These are phyloP conservation scores for Microtus oregoni DNA, from an alignment of 2,113 vertebrate genomes.

Conservation along the genomic window DNA sequence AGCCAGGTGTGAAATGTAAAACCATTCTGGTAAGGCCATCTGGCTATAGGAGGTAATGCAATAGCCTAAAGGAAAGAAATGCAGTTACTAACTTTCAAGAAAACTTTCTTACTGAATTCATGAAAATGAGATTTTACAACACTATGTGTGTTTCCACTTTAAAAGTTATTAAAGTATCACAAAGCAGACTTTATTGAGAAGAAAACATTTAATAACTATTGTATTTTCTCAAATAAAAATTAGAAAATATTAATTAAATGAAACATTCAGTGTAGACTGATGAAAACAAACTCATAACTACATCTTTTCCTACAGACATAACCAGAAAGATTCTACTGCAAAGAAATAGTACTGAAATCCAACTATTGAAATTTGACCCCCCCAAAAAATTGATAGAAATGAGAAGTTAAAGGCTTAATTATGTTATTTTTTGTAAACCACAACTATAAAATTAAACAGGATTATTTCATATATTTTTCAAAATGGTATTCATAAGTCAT, in stretches of 20 bases:
- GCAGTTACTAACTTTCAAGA: conserved; percentile 42
- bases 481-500: too few relatives aligned
- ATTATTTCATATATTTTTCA: too few relatives aligned
- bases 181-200: neutral
- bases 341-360: too few relatives aligned
- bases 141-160: neutral
- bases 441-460: too few relatives aligned
- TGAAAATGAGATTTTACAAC: conserved; percentile 49
- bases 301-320: too few relatives aligned
- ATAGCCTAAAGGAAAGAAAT: conserved; percentile 90
- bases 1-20: conserved; percentile 99
- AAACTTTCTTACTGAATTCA: conserved; percentile 33
- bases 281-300: too few relatives aligned
- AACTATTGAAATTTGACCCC: too few relatives aligned
- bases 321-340: too few relatives aligned
- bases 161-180: conserved; percentile 11
- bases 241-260: conserved; percentile 29
- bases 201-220: conserved; percentile 44
- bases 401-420: too few relatives aligned
- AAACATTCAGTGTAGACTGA: neutral
- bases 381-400: too few relatives aligned
- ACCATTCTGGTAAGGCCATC: conserved; percentile 99
- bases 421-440: too few relatives aligned
- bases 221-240: conserved; percentile 51
- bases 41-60: conserved; percentile 98